Evolutionary conservation across 2,888 invertebrate species (phyloP), one percentile per base, ranked within the genome.

Genomic region (Lydus trimaculatus): DNA sequence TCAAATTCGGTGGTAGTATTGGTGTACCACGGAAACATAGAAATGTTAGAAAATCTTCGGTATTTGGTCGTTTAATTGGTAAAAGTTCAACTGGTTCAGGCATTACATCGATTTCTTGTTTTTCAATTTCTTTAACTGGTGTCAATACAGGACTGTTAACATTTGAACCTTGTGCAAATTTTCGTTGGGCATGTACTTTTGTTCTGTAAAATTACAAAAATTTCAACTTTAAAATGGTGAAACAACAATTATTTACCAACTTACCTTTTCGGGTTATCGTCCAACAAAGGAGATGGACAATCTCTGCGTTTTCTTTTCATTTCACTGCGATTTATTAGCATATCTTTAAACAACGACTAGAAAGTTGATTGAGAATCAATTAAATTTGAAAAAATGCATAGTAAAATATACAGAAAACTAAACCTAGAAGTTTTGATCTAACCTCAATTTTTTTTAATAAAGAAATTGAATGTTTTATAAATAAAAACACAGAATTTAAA

Each of bases 31-130:
- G 88, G 79, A 94, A 92, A 83, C 95, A 95, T 17, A 95, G 86
- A 85, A 94, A 95, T 62, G 94, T 94, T 58, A 95, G 84, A 81
- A 95, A 95, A 83, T 95, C 95, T 86, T 94, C 94, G 1, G 95
- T 94, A 80, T 92, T 93, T 28, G 94, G 94, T 77, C 93, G 87
- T 80, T 91, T 91, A 74, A 88, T 88, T 43, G 90, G 89, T 76
- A 91, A 86, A 72, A 91, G 85, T 77, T 91, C 91, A 48, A 88
- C 89, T n/a, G 85, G 84, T 74, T 84, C 83, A 33, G 90, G 89
- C 63, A 88, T 85, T 15, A 81, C 78, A 72, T 82, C 81, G 25
- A 78, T 75, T 70, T 87, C 86, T 56, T 83, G 79, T 73, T 88
- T 87, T 73, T 90, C 89, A 70, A 89, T 87, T 75, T 91, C 91